A percentile compares a stretch with the other conserved stretches of the same genome.
These are phyloP conservation scores for Cerastis rubricosa DNA, from an alignment of 2,888 invertebrate species.

Conservation along the genomic window DNA sequence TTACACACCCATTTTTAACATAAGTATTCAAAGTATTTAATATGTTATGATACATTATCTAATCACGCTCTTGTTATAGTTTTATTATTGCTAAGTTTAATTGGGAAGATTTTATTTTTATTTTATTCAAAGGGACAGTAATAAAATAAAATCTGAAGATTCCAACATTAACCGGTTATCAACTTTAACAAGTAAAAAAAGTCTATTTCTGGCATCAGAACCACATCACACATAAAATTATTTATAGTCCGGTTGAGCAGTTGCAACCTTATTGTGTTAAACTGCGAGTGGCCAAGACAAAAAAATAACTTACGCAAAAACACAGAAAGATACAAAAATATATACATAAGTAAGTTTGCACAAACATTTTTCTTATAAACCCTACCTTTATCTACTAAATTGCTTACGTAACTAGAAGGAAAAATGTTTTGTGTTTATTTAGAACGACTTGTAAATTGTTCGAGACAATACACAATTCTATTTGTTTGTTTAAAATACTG, in stretches of 20 bases:
- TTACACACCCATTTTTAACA: no score
- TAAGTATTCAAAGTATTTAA: background rate
- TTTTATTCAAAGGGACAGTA: no score
- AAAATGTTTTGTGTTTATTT: background rate
- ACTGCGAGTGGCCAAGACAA: no score
- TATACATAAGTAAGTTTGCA: background rate
- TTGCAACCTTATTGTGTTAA: no score
- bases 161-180: background rate
- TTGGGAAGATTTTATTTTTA: background rate
- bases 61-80: background rate
- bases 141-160: background rate
- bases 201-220: background rate
- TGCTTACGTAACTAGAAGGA: conserved; percentile 1
- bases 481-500: conserved; percentile 13
- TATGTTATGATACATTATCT: background rate
- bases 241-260: no score
- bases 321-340: background rate
- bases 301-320: background rate
- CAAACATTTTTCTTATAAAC: conserved; percentile 1
- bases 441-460: background rate
- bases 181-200: background rate
- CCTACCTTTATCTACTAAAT: background rate
- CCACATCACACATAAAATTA: no score
- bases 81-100: background rate
- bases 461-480: background rate